These are phyloP conservation scores for Rhinichthys klamathensis DNA, from an alignment of 2,113 vertebrate genomes.

Conservation along the genomic window DNA sequence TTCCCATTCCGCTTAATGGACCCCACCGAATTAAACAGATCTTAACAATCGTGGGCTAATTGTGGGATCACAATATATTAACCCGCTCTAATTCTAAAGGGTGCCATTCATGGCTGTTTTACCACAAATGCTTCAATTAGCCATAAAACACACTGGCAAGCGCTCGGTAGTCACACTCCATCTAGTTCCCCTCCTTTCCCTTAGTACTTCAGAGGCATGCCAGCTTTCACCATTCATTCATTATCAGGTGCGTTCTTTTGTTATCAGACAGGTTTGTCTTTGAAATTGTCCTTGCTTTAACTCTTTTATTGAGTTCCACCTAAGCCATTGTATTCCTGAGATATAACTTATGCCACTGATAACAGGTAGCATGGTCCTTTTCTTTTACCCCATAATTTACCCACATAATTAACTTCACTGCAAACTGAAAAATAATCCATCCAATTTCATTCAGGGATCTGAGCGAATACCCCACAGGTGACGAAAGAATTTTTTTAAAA, in stretches of 20 bases:
- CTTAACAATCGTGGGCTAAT: constrained; percentile 84
- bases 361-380: constrained; percentile 64
- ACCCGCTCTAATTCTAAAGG: constrained; percentile 78
- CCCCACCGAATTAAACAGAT: constrained; percentile 87
- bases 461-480: constrained; percentile 15
- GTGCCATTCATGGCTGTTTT: constrained; percentile 75
- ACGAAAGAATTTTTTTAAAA: constrained; percentile 44
- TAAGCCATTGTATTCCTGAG: constrained; percentile 71
- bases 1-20: constrained; percentile 81
- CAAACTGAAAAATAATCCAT: constrained; percentile 55
- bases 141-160: constrained; percentile 78
- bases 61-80: constrained; percentile 88
- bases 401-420: constrained; percentile 44
- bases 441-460: background rate
- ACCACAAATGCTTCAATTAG: constrained; percentile 81
- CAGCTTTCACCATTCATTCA: constrained; percentile 70
- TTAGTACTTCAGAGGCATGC: constrained; percentile 58
- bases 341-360: constrained; percentile 74
- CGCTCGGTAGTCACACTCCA: constrained; percentile 60
- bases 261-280: constrained; percentile 74
- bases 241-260: constrained; percentile 78
- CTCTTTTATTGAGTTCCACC: constrained; percentile 77
- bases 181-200: constrained; percentile 34
- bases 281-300: constrained; percentile 79
- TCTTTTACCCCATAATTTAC: constrained; percentile 59